Percentiles rank a stretch among this genome's conserved stretches.
Conservation (phyloP, 2,888 invertebrate species). For the Itoplectis maculator region DNA sequence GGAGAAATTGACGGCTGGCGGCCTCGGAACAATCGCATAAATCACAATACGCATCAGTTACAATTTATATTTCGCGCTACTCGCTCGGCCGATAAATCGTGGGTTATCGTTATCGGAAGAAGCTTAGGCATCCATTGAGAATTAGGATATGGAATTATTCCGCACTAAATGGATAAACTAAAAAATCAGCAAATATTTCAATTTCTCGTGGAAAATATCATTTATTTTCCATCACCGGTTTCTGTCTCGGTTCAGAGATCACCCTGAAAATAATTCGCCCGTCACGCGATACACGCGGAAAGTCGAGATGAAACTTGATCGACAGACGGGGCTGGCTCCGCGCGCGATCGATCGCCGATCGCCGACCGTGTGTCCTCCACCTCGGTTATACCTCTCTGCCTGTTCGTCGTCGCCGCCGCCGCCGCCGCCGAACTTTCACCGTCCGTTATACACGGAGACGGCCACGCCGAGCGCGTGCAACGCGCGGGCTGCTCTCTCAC, state of each 20-base stretch:
- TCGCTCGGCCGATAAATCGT: too few species aligned
- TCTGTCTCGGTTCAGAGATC: constrained; percentile 7
- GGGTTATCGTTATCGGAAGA: too few species aligned
- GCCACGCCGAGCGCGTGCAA: constrained; percentile 23
- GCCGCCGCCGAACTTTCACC: constrained; percentile 63
- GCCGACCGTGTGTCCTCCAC: constrained; percentile 29
- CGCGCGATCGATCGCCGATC: constrained; percentile 28
- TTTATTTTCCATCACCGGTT: background rate
- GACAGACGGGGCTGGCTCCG: constrained; percentile 3
- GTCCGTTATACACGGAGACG: constrained; percentile 20
- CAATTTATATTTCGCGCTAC: background rate
- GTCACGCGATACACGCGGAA: constrained; percentile 25
- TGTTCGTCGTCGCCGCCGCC: too few species aligned
- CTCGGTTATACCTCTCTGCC: constrained; percentile 1
- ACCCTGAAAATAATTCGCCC: background rate
- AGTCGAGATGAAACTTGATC: constrained; percentile 48
- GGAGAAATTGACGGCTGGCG: constrained; percentile 35
- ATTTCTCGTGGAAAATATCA: too few species aligned
- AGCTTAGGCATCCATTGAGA: too few species aligned
- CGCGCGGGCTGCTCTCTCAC: constrained; percentile 35
- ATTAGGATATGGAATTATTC: too few species aligned
- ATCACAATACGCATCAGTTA: background rate
- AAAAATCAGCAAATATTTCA: too few species aligned
- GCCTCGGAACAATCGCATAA: background rate
- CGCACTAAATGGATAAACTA: too few species aligned